Conservation (phyloP, 1,140 invertebrate genomes). For the Hycleus cichorii region DNA sequence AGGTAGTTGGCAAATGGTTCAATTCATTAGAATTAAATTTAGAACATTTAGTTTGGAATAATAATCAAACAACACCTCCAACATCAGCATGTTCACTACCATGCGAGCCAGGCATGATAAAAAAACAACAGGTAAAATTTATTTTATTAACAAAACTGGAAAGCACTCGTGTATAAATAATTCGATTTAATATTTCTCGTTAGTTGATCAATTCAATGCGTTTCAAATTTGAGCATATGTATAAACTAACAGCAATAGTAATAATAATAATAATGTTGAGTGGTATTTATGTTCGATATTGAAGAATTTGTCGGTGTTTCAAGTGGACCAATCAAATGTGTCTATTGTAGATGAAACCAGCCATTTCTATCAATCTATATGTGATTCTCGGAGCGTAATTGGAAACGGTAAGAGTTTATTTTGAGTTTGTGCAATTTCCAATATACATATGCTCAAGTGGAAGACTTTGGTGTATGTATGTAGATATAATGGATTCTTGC, state of each 20-base stretch:
- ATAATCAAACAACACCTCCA: constrained; percentile 47
- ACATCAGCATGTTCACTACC: constrained; percentile 60
- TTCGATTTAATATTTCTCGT: too few species aligned
- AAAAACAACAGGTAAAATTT: constrained; percentile 56
- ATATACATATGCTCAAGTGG: too few species aligned
- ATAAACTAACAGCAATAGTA: too few species aligned
- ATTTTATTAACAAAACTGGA: neutral
- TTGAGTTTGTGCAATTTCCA: neutral
- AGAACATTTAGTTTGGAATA: constrained; percentile 50
- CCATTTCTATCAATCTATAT: neutral
- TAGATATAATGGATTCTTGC: too few species aligned
- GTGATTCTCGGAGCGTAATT: constrained; percentile 3
- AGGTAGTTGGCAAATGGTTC: constrained; percentile 61
- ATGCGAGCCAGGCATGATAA: constrained; percentile 61
- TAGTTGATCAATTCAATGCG: too few species aligned
- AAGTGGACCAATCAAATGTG: too few species aligned
- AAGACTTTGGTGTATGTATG: too few species aligned
- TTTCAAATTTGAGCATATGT: too few species aligned
- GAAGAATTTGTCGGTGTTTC: too few species aligned
- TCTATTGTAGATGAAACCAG: too few species aligned
- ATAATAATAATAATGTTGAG: too few species aligned
- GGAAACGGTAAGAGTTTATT: constrained; percentile 14
- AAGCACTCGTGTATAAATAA: neutral
- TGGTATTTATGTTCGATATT: too few species aligned
- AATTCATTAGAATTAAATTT: constrained; percentile 51